A percentile compares a stretch with the other conserved stretches of the same genome.
These are phyloP conservation scores for Orthonychiurus folsomi DNA, from an alignment of 2,888 invertebrate genomes.

Conservation along the genomic window DNA sequence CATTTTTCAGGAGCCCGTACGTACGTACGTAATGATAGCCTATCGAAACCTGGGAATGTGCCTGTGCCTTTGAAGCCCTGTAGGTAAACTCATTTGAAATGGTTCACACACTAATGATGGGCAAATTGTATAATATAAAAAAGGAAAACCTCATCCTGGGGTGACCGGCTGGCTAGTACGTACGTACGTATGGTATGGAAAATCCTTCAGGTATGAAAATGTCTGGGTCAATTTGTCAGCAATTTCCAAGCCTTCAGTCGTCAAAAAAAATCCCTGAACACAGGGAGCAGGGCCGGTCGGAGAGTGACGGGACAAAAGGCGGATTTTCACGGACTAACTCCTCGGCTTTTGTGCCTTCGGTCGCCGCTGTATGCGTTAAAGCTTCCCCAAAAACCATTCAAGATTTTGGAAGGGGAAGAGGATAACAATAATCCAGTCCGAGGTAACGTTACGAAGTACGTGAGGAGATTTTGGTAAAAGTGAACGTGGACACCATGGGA, in stretches of 20 bases:
- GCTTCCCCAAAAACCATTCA: no score
- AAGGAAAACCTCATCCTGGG: no score
- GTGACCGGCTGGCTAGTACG: neutral
- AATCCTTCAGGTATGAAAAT: neutral
- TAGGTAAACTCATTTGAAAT: neutral
- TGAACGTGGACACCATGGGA: neutral
- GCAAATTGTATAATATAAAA: neutral
- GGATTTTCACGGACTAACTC: neutral
- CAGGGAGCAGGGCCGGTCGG: no score
- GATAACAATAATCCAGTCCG: neutral
- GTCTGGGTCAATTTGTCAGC: constrained; percentile 1
- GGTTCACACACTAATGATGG: neutral
- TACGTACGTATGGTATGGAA: neutral
- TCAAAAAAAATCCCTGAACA: no score
- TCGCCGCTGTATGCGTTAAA: no score
- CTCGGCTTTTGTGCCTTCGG: neutral
- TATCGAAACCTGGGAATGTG: neutral
- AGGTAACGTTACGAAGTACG: neutral
- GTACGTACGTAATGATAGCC: constrained; percentile 1
- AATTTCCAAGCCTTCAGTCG: neutral
- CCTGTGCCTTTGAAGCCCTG: no score
- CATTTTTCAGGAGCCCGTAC: no score
- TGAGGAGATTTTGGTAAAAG: neutral
- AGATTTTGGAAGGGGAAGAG: neutral
- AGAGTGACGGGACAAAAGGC: neutral